A percentile compares a stretch with the other conserved stretches of the same genome.
phyloP scores from a whole-genome alignment of 2,888 invertebrate genomes.

The Rhagonycha lutea region DNA sequence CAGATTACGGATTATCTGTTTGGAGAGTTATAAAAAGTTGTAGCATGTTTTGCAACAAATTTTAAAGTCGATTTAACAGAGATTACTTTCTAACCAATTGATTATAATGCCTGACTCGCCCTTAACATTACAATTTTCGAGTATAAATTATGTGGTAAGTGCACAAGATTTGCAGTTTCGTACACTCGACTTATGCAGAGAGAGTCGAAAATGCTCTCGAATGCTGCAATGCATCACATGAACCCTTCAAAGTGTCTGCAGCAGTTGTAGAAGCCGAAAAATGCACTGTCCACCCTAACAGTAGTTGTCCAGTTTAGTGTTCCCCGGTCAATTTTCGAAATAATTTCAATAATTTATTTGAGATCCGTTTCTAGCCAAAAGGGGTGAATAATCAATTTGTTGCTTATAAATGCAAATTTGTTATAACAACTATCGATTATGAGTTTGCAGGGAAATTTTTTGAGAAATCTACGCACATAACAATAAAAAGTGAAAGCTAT shows the following conservation, averaged over 20 bases:
- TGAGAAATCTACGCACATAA: not conserved
- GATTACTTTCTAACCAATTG: not conserved
- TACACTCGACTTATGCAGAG: not conserved
- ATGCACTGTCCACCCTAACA: slow-evolving; percentile 29
- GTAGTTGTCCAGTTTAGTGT: slow-evolving; percentile 24
- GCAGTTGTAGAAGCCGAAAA: slow-evolving; percentile 32
- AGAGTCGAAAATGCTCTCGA: not conserved
- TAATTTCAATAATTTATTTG: slow-evolving; percentile 16
- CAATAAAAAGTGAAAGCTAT: slow-evolving; percentile 20
- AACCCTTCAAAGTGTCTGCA: slow-evolving; percentile 35
- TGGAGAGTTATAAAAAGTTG: not conserved
- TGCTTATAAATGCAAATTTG: not conserved
- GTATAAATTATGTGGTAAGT: not conserved
- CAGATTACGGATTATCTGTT: not conserved
- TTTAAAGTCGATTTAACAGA: not conserved
- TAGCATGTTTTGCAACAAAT: not conserved
- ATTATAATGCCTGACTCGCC: not conserved
- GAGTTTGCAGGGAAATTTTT: not conserved
- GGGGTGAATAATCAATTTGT: slow-evolving; percentile 21
- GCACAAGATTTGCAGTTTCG: not conserved
- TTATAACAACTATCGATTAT: not conserved
- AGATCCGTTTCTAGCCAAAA: slow-evolving; percentile 18
- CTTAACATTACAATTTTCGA: not conserved
- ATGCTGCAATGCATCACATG: slow-evolving; percentile 34
- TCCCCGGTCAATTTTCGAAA: slow-evolving; percentile 18